Percentiles rank a stretch among this genome's conserved stretches.
phyloP scores from a whole-genome alignment of 2,797 vertebrate genomes.

The Mico argentatus region DNA sequence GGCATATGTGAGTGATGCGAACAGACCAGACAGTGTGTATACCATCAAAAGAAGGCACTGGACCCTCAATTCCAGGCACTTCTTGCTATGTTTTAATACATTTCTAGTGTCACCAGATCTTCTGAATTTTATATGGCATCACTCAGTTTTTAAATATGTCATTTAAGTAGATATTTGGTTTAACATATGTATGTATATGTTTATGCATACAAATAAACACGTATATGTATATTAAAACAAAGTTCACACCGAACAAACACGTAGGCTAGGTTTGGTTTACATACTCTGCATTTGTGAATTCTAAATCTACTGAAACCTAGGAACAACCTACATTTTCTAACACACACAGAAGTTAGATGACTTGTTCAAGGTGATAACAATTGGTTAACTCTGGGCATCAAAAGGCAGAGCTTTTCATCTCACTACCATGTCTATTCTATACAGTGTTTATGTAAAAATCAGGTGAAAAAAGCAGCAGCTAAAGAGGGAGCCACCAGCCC shows the following conservation, averaged over 20 bases:
- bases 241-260: not conserved
- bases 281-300: not conserved
- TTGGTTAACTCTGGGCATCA: not conserved
- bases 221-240: not conserved
- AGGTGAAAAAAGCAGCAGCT: not conserved
- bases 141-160: not conserved
- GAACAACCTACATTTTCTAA: not conserved
- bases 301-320: not conserved
- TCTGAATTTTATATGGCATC: not conserved
- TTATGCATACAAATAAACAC: rapidly evolving
- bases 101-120: not conserved
- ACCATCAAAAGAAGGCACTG: not conserved
- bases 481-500: not conserved
- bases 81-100: not conserved
- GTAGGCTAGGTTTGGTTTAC: not conserved
- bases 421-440: not conserved
- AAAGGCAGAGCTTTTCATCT: not conserved
- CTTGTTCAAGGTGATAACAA: not conserved
- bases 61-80: not conserved
- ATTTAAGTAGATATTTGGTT: not conserved
- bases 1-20: no score
- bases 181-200: not conserved
- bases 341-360: not conserved
- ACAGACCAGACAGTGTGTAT: not conserved
- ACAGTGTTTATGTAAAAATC: not conserved